Percentiles rank a stretch among this genome's conserved stretches.
These are phyloP conservation scores for Pyrocephalus nanus DNA, from an alignment of 2,797 vertebrate species.

Conservation along the genomic window DNA sequence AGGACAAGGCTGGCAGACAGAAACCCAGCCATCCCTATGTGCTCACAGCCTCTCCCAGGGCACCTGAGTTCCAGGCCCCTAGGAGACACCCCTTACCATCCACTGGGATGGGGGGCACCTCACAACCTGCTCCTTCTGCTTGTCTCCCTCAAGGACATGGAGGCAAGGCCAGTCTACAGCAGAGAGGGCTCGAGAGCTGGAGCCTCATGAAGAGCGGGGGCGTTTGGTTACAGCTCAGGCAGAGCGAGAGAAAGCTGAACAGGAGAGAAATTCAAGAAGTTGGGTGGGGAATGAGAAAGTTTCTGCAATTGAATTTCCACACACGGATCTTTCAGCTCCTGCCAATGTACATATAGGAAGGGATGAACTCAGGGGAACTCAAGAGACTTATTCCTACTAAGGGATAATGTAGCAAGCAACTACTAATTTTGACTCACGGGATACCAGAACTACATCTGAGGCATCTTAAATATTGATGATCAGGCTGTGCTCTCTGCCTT, in stretches of 20 bases:
- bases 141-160: neutral
- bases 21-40: neutral
- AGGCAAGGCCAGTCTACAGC: accelerated
- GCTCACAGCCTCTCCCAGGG: neutral
- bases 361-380: constrained; percentile 18
- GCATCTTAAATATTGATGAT: neutral
- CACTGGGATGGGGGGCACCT: accelerated
- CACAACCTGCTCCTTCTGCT: neutral
- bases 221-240: neutral
- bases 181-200: neutral
- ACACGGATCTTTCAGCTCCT: neutral
- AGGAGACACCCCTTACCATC: neutral
- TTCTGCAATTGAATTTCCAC: constrained; percentile 41
- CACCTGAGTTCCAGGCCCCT: neutral
- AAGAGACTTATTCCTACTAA: neutral
- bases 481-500: accelerated
- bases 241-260: neutral
- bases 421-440: neutral
- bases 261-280: constrained; percentile 35
- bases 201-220: neutral
- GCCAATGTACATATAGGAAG: constrained; percentile 39
- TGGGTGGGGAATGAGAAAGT: constrained; percentile 51
- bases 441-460: neutral
- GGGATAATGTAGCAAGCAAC: neutral
- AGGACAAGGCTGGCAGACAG: neutral